Base-by-base conservation (phyloP, 1,140 invertebrate genomes). In the Drosophila serrata region DNA sequence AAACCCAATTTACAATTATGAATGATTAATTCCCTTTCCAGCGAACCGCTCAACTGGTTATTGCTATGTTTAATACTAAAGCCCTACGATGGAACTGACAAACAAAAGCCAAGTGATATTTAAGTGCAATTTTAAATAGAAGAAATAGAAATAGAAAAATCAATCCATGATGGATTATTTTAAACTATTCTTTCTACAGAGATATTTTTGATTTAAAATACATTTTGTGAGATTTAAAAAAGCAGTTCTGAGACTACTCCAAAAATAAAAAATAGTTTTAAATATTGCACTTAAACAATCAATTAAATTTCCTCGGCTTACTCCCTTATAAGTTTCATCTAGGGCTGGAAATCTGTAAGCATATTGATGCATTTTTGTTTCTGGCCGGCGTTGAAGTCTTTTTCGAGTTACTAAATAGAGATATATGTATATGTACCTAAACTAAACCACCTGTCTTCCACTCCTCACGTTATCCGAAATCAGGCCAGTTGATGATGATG, bases 401-500 rank as follows among this genome's bases (percentile, higher is more conserved):
- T 68, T 77, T 45, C n/a, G 63, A 53, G 15, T 80, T 62, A 22
- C 59, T 72, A 58, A 37, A 49, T 22, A 33, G 27, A 63, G 29
- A 60, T 64, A 55, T 64, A 55, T 64, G 35, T 64, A 55, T 37
- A 15, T 29, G 49, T 55, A 24, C 24, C n/a, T 56, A 65, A 53
- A 55, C 62, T 69, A 69, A 67, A 19, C 22, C 62, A 33, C 17
- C 33, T 37, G 2, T 33, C 9, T 13, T 58, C 27, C 24, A 33
- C 11, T 17, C 15, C n/a, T 40, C 15, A 22, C 39, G 19, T 7
- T 40, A 56, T 56, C 53, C 53, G 22, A 37, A 63, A 56, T 87
- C 73, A 87, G 72, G 85, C 84, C 64, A 87, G 63, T 56, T 79
- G 77, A 59, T 88, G 79, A 65, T 86, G 79, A 69, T 90, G 84